Percentiles rank a stretch among this genome's conserved stretches.
phyloP scores from a whole-genome alignment of 2,113 vertebrate species.

The Thalassarche chlororhynchos region DNA sequence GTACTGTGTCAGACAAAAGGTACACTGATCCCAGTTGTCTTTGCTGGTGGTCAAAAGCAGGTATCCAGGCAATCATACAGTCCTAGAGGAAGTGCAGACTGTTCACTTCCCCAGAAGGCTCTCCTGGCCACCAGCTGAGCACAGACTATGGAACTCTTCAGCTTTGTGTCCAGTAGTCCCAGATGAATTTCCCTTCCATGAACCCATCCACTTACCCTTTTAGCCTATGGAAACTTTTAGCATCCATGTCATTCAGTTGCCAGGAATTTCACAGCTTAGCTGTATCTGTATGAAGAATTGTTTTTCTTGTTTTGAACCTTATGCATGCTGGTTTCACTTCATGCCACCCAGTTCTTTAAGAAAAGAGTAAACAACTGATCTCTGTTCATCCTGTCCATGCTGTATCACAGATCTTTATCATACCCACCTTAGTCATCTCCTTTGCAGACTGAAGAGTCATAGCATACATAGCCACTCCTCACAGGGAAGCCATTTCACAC shows the following conservation, averaged over 20 bases:
- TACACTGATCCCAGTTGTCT: not conserved
- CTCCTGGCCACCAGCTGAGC: not conserved
- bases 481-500: not conserved
- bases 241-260: not conserved
- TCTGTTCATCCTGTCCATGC: not conserved
- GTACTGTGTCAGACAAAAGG: not conserved
- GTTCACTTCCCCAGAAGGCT: not conserved
- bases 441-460: not conserved
- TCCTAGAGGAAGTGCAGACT: not conserved
- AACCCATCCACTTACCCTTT: not conserved
- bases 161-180: not conserved
- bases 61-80: not conserved
- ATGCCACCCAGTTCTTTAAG: not conserved
- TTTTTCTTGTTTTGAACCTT: not conserved
- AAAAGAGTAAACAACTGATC: not conserved
- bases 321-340: not conserved
- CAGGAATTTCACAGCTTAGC: not conserved
- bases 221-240: not conserved
- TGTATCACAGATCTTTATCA: not conserved
- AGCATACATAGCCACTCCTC: not conserved
- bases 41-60: not conserved
- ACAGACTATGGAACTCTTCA: not conserved
- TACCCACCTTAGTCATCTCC: not conserved
- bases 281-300: not conserved
- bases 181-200: not conserved